Base-by-base conservation (phyloP, 1,140 invertebrate genomes). In the Formica selysi region DNA sequence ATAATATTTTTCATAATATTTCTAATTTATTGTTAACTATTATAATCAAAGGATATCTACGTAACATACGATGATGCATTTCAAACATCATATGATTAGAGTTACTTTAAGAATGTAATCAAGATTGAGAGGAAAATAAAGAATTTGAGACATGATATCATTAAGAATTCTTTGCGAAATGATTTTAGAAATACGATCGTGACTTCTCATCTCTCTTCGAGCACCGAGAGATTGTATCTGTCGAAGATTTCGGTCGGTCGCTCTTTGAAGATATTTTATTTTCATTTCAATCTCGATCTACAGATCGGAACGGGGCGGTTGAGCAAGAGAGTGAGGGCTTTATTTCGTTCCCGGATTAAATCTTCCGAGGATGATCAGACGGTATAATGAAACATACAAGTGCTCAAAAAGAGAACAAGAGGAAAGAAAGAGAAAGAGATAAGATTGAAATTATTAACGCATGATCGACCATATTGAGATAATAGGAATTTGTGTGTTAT, bases 31-130 rank as follows among this genome's bases (percentile, higher is more conserved):
- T n/a, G 3, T 74, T 3, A 29, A 57, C 11, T 44, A 16, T 59
- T 74, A 38, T 74, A 41, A 76, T 76, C 8, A 76, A 38, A 61
- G 22, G 16, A 11, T 26, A 59, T 26, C 16, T 22, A 57, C 32
- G 16, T 74, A 59, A 74, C 13, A 13, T 38, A 16, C 6, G 1
- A 32, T 54, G 44, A 71, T 36, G 48, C 2, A n/a, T 57, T 13
- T 22, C 19, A 51, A 51, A 19, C 26, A 48, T 48, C 32, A 38
- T 3, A 38, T 4, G 54, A 76, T 41, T 61, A 41, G 19, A 26
- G n/a, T 76, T 54, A 41, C 36, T 76, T 62, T 62, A 62, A 76
- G 38, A 76, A 76, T 22, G 74, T 64, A 76, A 76, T 76, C 74
- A 29, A 41, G 26, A 64, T 76, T 19, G 38, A 38, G 13, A 76